Evolutionary conservation across 2,888 invertebrate genomes (phyloP), one percentile per base, ranked within the genome.

Genomic region (Amblyjoppa proteus): DNA sequence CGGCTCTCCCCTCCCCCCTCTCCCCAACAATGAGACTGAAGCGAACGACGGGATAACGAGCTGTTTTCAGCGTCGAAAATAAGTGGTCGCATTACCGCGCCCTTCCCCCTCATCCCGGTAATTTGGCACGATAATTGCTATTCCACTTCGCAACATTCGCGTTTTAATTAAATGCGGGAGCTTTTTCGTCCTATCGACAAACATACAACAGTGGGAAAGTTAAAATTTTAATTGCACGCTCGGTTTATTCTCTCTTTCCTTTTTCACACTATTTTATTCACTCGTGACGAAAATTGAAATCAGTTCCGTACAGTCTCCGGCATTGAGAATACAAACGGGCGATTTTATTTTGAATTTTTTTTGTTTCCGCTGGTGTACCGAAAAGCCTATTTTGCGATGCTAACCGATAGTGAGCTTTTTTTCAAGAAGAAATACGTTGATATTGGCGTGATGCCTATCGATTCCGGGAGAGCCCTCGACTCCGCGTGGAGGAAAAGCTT

Each of bases 71-170:
- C 70, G n/a, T 56, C 25, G 80, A 85, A 85, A 73, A 73, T 61
- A 79, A 83, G 76, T 69, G 76, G 76, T 77, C 61, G 31, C 28
- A 53, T 77, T 53, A 68, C 51, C 34, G n/a, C 53, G n/a, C 53
- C 31, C 31, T 31, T 28, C 31, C 25, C 11, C 41, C 41, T 9
- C 2, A 11, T 11, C 41, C 41, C 66, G 41, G 53, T 73, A 68
- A 82, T 83, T 83, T 82, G 76, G 83, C 83, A 82, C 71, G 76
- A 68, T 79, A 82, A 82, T 84, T 49, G 34, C 31, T 25, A 53
- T 13, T 45, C 61, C 70, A 61, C 64, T 83, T 73, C 34, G n/a
- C 53, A 6, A 28, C 9, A 56, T 38, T 51, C 25, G 41, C 7
- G 56, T 64, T 83, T 79, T 45, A 76, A 66, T 66, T 51, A 66